Conservation (phyloP, 2,113 vertebrate species). For the Pipa parva region DNA sequence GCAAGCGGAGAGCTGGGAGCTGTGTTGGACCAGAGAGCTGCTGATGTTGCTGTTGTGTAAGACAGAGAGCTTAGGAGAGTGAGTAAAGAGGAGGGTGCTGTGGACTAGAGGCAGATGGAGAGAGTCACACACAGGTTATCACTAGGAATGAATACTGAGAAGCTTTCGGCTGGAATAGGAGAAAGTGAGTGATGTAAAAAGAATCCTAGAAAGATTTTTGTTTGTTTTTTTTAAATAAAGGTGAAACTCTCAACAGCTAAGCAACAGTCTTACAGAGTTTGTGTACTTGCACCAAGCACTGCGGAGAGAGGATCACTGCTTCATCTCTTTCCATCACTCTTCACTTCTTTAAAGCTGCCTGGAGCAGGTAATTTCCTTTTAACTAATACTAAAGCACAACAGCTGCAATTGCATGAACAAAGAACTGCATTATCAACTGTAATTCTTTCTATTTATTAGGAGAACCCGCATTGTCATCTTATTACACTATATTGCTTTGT, state of each 20-base stretch:
- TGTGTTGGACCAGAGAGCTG: slow-evolving; percentile 5
- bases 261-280: neutral
- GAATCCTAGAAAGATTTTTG: neutral
- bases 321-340: neutral
- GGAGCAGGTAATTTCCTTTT: slow-evolving; percentile 20
- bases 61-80: neutral
- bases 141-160: slow-evolving; percentile 14
- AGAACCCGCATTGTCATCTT: too few species aligned
- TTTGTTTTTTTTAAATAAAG: slow-evolving; percentile 1
- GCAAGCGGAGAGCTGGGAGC: too few species aligned
- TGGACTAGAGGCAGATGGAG: slow-evolving; percentile 3
- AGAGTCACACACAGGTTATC: slow-evolving; percentile 21
- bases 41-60: slow-evolving; percentile 2
- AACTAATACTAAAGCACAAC: neutral
- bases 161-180: slow-evolving; percentile 8
- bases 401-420: too few species aligned
- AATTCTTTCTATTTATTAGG: too few species aligned
- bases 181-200: slow-evolving; percentile 15
- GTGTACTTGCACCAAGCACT: neutral
- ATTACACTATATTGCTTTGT: too few species aligned
- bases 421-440: too few species aligned
- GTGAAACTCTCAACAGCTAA: neutral
- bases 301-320: neutral
- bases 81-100: neutral
- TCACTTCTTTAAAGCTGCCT: slow-evolving; percentile 5